A percentile compares a stretch with the other conserved stretches of the same genome.
Evolutionary conservation across 2,888 invertebrate species (phyloP).

Genomic region (Sminthurides aquaticus): DNA sequence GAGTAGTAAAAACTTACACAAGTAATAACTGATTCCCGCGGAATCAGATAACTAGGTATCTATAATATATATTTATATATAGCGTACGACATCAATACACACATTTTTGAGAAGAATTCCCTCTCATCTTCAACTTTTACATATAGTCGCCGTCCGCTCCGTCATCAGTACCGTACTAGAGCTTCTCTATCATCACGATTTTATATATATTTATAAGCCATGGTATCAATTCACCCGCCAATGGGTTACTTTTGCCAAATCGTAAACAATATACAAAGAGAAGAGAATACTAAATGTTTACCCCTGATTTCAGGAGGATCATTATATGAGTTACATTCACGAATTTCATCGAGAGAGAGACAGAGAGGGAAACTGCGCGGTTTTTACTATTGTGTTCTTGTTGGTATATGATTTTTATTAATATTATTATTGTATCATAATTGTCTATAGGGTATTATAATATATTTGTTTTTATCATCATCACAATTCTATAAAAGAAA

Average conservation of each 20-base stretch:
- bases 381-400: neutral
- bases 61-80: neutral
- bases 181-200: neutral
- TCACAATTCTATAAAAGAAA: too few relatives aligned
- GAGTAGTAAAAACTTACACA: neutral
- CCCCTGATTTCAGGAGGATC: neutral
- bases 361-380: neutral
- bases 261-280: neutral
- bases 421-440: too few relatives aligned
- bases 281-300: neutral
- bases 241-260: neutral
- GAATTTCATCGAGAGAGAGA: neutral
- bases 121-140: neutral
- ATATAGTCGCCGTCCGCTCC: too few relatives aligned
- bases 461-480: too few relatives aligned
- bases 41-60: neutral
- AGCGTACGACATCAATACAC: neutral
- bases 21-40: neutral
- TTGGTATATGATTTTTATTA: too few relatives aligned
- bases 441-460: too few relatives aligned
- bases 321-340: neutral
- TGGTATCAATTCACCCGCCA: neutral
- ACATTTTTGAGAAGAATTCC: neutral
- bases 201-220: neutral
- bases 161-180: neutral